A percentile compares a stretch with the other conserved stretches of the same genome.
These are phyloP conservation scores for Hypolimnas misippus DNA, from an alignment of 2,888 invertebrate species.

Conservation along the genomic window DNA sequence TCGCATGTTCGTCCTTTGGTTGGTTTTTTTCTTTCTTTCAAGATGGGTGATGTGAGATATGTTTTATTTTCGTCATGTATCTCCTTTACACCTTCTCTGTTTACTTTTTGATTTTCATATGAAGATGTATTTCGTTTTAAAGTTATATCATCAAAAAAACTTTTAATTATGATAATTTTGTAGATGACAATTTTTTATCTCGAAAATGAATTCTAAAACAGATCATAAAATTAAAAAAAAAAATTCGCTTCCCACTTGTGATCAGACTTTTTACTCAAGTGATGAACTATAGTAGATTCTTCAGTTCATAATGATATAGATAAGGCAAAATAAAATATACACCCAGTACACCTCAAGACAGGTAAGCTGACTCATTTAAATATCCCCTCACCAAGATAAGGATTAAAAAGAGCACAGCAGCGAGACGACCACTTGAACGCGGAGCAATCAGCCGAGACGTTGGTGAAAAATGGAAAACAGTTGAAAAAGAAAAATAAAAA, in stretches of 20 bases:
- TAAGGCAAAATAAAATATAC: not conserved
- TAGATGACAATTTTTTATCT: no score
- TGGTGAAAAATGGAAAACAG: conserved; percentile 55
- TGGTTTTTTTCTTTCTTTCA: conserved; percentile 21
- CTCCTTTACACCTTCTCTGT: conserved; percentile 14
- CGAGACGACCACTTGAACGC: conserved; percentile 54
- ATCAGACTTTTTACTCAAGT: no score
- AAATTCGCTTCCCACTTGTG: no score
- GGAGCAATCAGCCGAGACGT: conserved; percentile 66
- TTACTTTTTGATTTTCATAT: not conserved
- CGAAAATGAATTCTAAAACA: no score
- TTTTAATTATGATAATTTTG: no score
- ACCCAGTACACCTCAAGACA: conserved; percentile 33
- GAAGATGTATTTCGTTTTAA: not conserved
- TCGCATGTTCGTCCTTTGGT: conserved; percentile 23
- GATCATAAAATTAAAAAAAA: no score
- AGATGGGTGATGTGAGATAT: conserved; percentile 5
- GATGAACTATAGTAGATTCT: no score
- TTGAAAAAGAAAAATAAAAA: conserved; percentile 55
- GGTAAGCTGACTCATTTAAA: conserved; percentile 62
- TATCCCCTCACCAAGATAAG: conserved; percentile 60
- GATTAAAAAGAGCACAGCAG: conserved; percentile 73
- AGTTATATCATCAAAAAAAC: not conserved
- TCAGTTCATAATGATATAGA: not conserved
- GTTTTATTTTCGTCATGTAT: conserved; percentile 22